Evolutionary conservation across 2,113 vertebrate genomes (phyloP), one percentile per base, ranked within the genome.

Genomic region (Ceyx margarethae): DNA sequence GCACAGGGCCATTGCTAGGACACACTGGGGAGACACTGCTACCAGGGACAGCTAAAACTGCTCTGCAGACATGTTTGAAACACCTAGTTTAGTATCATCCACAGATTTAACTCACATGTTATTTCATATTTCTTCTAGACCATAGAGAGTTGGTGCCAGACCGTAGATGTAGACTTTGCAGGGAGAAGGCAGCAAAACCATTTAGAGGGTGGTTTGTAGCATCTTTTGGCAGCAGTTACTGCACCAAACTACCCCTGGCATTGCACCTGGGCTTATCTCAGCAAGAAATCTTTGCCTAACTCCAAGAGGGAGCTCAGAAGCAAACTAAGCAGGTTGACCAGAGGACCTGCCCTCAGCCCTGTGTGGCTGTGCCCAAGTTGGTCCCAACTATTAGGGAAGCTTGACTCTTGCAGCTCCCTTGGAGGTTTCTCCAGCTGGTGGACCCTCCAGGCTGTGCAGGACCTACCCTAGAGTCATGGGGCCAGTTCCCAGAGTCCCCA

Each of bases 331-430:
- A 83, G 71, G 15, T 51, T 26, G 22, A 61, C 6, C 26, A 74
- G 73, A 58, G 51, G 13, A 33, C 6, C 11, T 42, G 17, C 21
- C 18, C 62, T 64, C 25, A 37, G 56, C 6, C 25, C 35, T 1
- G 0, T 2, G 22, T 66, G 51, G 19, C 18, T 45, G 16, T 43
- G 48, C 54, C 15, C 33, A n/a, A 18, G 58, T 10, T 53, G 8
- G 3, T 53, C 4, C 29, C 14, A 3, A 0, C 9, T 28, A 17
- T 2, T 1, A 10, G 28, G 17, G 28, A 16, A 42, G 29, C 29
- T 48, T 42, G 0, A 1, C 11, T 53, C 23, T 14, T 7, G 7
- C 40, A 57, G 15, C 57, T 64, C 28, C 48, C 13, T 57, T 50
- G 29, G 2, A 3, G 45, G n/a, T 43, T 1, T 0, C 33, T 87